phyloP scores from a whole-genome alignment of 64 coral and sea anemone genomes.

The Stichodactyla mertensii region DNA sequence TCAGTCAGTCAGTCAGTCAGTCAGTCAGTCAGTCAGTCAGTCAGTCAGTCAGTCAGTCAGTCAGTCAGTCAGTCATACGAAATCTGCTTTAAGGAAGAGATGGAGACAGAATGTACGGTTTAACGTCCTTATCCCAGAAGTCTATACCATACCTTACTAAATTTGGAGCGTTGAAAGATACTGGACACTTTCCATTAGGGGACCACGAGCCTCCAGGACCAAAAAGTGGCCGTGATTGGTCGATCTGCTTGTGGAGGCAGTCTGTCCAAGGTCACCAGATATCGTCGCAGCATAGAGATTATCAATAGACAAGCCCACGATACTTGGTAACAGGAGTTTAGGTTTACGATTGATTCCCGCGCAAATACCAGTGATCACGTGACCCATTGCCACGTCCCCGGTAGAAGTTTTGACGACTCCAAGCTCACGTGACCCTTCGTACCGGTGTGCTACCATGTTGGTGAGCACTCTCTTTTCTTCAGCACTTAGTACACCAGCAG shows the following conservation, averaged over 20 bases:
- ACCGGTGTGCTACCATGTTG: constrained; percentile 40
- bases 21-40: no score
- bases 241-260: constrained; percentile 56
- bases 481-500: neutral
- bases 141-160: neutral
- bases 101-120: no score
- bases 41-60: no score
- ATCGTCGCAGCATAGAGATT: constrained; percentile 77
- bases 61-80: no score
- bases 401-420: constrained; percentile 58
- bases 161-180: neutral
- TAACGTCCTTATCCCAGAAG: no score
- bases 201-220: constrained; percentile 69
- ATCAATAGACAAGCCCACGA: constrained; percentile 40
- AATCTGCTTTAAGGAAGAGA: no score
- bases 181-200: constrained; percentile 7
- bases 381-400: constrained; percentile 59
- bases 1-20: no score
- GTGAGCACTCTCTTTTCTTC: constrained; percentile 49
- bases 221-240: constrained; percentile 15
- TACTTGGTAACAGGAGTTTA: constrained; percentile 28
- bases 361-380: constrained; percentile 55
- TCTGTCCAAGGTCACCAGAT: constrained; percentile 44
- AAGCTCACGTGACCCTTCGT: neutral
- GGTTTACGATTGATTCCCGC: constrained; percentile 58